Conservation (phyloP, 2,113 vertebrate genomes). For the Sapajus apella region DNA sequence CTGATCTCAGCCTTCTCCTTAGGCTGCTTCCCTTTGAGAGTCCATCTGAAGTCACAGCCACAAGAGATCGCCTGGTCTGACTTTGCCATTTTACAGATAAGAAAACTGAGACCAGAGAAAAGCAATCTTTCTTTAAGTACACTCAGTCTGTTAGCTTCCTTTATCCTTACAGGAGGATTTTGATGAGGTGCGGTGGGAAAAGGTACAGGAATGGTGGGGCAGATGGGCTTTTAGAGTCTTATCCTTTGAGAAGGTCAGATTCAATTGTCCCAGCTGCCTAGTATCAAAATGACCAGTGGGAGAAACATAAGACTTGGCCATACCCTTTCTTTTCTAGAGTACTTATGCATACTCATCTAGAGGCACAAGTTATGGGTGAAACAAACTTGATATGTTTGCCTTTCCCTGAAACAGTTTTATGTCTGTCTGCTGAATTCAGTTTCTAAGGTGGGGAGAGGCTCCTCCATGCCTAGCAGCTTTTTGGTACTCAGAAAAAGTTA, state of each 20-base stretch:
- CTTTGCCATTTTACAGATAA: background rate
- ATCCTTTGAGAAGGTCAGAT: background rate
- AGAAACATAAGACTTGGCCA: background rate
- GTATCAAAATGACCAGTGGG: background rate
- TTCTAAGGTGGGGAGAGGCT: background rate
- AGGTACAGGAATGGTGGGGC: background rate
- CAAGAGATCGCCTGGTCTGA: background rate
- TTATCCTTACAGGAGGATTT: background rate
- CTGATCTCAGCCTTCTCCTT: background rate
- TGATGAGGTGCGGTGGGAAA: background rate
- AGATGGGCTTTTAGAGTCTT: background rate
- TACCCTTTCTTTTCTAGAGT: background rate
- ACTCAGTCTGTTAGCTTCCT: background rate
- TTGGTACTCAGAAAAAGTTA: conserved; percentile 2
- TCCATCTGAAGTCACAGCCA: background rate
- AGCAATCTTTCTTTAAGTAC: background rate
- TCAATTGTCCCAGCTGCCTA: background rate
- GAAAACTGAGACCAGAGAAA: background rate
- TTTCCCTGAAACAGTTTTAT: background rate
- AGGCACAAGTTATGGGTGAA: background rate
- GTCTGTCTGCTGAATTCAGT: background rate
- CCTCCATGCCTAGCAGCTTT: background rate
- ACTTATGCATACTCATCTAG: background rate
- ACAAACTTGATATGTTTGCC: background rate
- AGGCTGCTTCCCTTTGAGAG: background rate